Evolutionary conservation across 2,113 vertebrate species (phyloP).

Genomic region (Falcunculus frontatus): DNA sequence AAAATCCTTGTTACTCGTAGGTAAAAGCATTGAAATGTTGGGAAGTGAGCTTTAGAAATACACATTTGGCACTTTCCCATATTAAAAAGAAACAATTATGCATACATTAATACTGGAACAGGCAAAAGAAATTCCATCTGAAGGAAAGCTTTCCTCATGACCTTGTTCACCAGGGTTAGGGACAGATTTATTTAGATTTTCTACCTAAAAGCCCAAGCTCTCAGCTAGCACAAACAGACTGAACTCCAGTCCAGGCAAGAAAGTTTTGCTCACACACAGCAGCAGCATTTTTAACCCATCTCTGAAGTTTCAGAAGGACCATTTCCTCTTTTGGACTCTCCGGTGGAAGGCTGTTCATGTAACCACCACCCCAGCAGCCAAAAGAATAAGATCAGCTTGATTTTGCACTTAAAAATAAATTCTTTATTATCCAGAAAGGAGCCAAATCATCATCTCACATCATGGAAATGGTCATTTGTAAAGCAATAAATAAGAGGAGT

Average conservation of each 20-base stretch:
- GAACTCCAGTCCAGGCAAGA: neutral
- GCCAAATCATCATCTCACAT: neutral
- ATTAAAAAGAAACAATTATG: neutral
- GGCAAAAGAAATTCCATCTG: neutral
- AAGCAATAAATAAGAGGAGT: constrained; percentile 36
- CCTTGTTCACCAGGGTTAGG: neutral
- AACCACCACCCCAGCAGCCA: neutral
- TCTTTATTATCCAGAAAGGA: constrained; percentile 27
- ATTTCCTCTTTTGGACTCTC: neutral
- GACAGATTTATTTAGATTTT: neutral
- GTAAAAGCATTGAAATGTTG: neutral
- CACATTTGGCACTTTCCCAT: neutral
- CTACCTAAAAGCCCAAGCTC: neutral
- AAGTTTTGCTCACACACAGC: neutral
- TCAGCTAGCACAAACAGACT: neutral
- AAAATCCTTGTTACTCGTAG: neutral
- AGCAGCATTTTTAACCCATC: neutral
- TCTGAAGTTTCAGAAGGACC: neutral
- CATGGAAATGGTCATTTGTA: neutral
- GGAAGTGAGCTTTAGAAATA: neutral
- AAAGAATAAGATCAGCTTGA: neutral
- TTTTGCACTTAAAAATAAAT: constrained; percentile 3
- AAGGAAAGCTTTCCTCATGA: neutral
- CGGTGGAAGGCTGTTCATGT: neutral
- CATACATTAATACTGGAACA: neutral